Evolutionary conservation across 2,113 vertebrate genomes (phyloP), one percentile per base, ranked within the genome.

Genomic region (Bungarus multicinctus): DNA sequence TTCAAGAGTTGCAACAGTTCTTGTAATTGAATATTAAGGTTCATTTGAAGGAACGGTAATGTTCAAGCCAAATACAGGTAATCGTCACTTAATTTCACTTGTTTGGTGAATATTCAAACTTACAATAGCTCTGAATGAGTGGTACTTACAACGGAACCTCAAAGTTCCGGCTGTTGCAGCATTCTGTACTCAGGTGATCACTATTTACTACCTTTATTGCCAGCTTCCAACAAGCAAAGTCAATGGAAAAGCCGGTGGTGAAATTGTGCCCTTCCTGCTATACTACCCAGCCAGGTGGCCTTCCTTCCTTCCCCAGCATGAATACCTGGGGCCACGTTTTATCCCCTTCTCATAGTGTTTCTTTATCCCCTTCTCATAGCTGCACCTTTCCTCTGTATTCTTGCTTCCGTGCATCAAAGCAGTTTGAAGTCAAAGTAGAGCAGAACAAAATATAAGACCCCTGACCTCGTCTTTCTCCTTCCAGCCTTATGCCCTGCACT

Each of bases 371-470:
- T 95, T 95, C 95, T 95, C 8, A 22, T 6, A 30, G 14, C 52
- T 54, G 25, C 4, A 25, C 39, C 25, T 81, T 91, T 91, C 92
- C 58, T 55, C 23, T 39, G 5, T 53, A 90, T 89, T 87, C 18
- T 85, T 93, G 64, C 22, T 91, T 43, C 1, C 23, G 93, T 91
- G 2, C 92, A n/a, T 91, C 93, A 95, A 94, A 93, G 94, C 89
- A 93, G 94, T 96, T 92, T 27, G 22, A 85, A 54, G 92, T 93
- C 92, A 91, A 93, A 93, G 93, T 2, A 94, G 7, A 20, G 93
- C 93, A n/a, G 95, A 93, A 91, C 95, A 89, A 95, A 95, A 93
- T 87, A 86, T 93, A 54, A 94, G 94, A 87, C 55, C 91, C 92
- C 0, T 81, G 74, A 34, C 87, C 69, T 74, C 11, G 3, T 20